Evolutionary conservation across 1,140 invertebrate genomes (phyloP).

Genomic region (Oryctes rhinoceros): DNA sequence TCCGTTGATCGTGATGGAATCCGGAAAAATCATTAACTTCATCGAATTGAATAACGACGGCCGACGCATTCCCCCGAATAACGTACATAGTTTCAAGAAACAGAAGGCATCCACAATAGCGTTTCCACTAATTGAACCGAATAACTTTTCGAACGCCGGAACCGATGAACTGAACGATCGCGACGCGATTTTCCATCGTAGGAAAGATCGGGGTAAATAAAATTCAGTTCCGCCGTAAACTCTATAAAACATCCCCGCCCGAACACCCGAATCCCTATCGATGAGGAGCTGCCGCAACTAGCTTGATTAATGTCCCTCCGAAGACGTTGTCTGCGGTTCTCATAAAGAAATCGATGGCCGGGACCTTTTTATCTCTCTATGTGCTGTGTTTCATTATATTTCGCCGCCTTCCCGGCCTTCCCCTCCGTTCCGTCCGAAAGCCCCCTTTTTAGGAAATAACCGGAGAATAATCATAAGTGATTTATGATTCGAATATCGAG

Average conservation of each 20-base stretch:
- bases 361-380: conserved; percentile 10
- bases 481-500: conserved; percentile 15
- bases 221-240: conserved; percentile 3
- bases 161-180: not conserved
- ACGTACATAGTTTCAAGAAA: not conserved
- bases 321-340: not conserved
- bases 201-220: not conserved
- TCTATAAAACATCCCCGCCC: not conserved
- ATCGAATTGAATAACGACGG: not conserved
- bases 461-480: conserved; percentile 18
- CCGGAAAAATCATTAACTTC: not conserved
- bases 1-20: not conserved
- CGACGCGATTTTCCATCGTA: not conserved
- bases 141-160: not conserved
- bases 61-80: not conserved
- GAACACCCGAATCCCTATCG: not conserved
- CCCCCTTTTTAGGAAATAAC: not conserved
- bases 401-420: not conserved
- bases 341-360: conserved; percentile 13
- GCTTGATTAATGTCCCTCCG: conserved; percentile 17
- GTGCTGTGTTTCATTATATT: conserved; percentile 22
- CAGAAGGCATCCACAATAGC: not conserved
- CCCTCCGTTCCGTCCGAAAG: too few relatives aligned
- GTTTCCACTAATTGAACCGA: conserved; percentile 13
- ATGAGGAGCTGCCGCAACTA: not conserved